Evolutionary conservation across 2,113 vertebrate genomes (phyloP).

Genomic region (Cyprinodon variegatus): DNA sequence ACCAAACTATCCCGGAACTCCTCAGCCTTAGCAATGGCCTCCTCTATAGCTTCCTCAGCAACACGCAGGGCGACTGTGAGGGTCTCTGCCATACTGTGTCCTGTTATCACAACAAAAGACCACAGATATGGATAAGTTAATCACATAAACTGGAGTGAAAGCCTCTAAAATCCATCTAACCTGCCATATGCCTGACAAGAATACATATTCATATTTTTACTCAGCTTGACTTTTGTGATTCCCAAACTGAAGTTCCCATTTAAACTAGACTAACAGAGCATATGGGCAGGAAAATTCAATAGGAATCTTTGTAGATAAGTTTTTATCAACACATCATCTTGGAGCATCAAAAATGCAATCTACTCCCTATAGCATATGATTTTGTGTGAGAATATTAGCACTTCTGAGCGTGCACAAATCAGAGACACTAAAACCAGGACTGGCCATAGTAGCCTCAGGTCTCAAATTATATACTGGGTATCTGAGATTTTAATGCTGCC

Average conservation of each 20-base stretch:
- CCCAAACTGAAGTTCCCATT: not conserved
- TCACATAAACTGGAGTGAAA: not conserved
- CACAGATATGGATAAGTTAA: slow-evolving; percentile 2
- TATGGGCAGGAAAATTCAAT: not conserved
- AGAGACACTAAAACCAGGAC: too few species aligned
- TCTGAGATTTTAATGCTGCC: too few species aligned
- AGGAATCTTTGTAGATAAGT: not conserved
- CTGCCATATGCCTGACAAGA: not conserved
- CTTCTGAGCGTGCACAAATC: not conserved
- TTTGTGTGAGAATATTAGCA: not conserved
- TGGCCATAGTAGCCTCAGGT: too few species aligned
- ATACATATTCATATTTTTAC: not conserved
- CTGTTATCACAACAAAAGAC: slow-evolving; percentile 58
- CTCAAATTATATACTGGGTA: too few species aligned
- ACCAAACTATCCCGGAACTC: slow-evolving; percentile 94
- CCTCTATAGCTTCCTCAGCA: slow-evolving; percentile 96
- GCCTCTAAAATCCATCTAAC: not conserved
- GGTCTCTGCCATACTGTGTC: slow-evolving; percentile 95
- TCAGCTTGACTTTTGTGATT: not conserved
- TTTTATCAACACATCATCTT: not conserved
- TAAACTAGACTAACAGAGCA: not conserved
- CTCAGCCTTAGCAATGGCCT: slow-evolving; percentile 94
- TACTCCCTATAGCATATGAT: not conserved
- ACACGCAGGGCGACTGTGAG: slow-evolving; percentile 93
- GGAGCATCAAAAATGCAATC: not conserved